phyloP scores from a whole-genome alignment of 2,888 invertebrate species.

The Orthosia cruda region DNA sequence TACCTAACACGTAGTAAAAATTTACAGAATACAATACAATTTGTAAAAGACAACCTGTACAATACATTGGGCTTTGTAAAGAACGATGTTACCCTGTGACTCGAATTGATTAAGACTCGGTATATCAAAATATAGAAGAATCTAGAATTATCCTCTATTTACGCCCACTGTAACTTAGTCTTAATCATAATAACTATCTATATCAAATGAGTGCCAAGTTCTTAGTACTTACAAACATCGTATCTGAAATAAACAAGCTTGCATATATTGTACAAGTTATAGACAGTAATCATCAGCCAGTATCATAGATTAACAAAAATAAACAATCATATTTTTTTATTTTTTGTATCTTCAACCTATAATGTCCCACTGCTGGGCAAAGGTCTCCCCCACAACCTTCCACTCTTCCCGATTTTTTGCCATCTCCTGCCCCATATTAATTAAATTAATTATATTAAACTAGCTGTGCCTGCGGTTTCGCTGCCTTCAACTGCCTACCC shows the following conservation, averaged over 20 bases:
- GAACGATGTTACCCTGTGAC: not conserved
- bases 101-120: not conserved
- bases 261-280: not conserved
- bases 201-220: not conserved
- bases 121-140: not conserved
- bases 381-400: too few species aligned
- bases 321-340: not conserved
- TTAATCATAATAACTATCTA: too few species aligned
- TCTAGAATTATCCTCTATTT: not conserved
- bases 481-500: too few species aligned
- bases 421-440: too few species aligned
- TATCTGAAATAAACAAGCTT: not conserved
- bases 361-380: too few species aligned
- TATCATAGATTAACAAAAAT: not conserved
- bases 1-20: not conserved
- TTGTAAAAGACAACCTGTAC: not conserved
- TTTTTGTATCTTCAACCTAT: too few species aligned
- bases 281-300: not conserved
- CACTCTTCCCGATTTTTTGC: too few species aligned
- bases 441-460: not conserved
- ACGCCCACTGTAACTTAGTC: not conserved
- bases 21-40: not conserved
- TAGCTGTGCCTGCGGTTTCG: too few species aligned
- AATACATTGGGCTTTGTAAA: not conserved
- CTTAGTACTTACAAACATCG: not conserved